These are phyloP conservation scores for Mya arenaria DNA, from an alignment of 1,140 invertebrate species.

Conservation along the genomic window DNA sequence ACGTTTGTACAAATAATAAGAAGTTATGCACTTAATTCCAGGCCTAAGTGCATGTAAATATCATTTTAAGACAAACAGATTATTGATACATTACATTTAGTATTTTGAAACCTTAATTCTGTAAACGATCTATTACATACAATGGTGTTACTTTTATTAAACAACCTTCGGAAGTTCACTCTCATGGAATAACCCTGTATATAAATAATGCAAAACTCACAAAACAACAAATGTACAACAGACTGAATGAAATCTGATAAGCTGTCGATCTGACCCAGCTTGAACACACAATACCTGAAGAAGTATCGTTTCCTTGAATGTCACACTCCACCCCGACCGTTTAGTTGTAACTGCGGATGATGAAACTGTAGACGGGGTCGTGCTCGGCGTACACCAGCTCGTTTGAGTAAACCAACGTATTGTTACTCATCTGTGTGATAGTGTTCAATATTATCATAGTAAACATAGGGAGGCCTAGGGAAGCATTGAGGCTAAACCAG, in stretches of 20 bases:
- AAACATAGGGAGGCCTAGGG: no score
- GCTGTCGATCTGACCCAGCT: no score
- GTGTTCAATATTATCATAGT: no score
- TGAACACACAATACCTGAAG: neutral
- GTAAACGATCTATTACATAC: neutral
- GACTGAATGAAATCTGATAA: neutral
- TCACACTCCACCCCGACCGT: conserved; percentile 9
- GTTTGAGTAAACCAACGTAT: conserved; percentile 32
- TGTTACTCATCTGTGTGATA: no score
- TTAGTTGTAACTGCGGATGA: conserved; percentile 16
- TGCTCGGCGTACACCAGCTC: conserved; percentile 30
- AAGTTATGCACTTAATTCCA: neutral
- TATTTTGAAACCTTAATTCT: neutral
- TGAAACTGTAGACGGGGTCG: conserved; percentile 5
- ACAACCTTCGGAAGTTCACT: neutral
- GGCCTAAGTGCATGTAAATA: neutral
- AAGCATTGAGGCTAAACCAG: no score
- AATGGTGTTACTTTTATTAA: neutral
- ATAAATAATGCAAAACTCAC: neutral
- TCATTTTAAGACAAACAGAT: neutral
- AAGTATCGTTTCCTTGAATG: neutral
- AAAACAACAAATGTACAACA: neutral
- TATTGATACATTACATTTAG: neutral
- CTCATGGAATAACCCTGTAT: neutral
- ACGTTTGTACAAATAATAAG: neutral